A percentile compares a stretch with the other conserved stretches of the same genome.
phyloP scores from a whole-genome alignment of 1,140 invertebrate species.

The Drosophila bipectinata region DNA sequence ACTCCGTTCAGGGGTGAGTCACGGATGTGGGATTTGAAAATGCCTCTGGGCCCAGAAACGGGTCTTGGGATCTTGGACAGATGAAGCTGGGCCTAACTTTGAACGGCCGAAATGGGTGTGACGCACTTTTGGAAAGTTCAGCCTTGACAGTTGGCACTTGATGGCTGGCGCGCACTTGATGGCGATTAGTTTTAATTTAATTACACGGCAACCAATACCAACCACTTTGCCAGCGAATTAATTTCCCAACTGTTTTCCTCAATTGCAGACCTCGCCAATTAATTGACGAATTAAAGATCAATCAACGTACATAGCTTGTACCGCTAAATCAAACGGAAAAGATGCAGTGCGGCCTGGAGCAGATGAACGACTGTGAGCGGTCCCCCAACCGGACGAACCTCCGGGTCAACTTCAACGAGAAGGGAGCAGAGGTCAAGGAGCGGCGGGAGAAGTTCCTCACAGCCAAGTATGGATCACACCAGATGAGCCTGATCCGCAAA shows the following conservation, averaged over 20 bases:
- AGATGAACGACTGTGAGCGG: slow-evolving; percentile 86
- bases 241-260: slow-evolving; percentile 52
- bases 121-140: slow-evolving; percentile 41
- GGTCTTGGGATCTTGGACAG: slow-evolving; percentile 21
- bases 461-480: slow-evolving; percentile 97
- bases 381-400: slow-evolving; percentile 91
- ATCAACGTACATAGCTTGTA: slow-evolving; percentile 51
- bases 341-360: slow-evolving; percentile 83
- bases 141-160: neutral
- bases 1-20: slow-evolving; percentile 54
- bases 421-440: slow-evolving; percentile 92
- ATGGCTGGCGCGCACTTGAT: slow-evolving; percentile 13
- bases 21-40: slow-evolving; percentile 41
- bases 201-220: slow-evolving; percentile 40
- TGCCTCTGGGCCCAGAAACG: slow-evolving; percentile 51
- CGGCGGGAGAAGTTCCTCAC: slow-evolving; percentile 96
- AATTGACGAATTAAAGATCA: slow-evolving; percentile 63
- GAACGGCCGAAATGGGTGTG: slow-evolving; percentile 25
- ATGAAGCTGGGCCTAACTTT: slow-evolving; percentile 1
- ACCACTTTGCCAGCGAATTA: slow-evolving; percentile 23
- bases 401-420: slow-evolving; percentile 94
- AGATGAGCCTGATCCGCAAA: slow-evolving; percentile 98
- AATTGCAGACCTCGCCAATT: slow-evolving; percentile 68
- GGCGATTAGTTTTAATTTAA: slow-evolving; percentile 50
- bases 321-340: slow-evolving; percentile 32